Conservation (phyloP, 2,797 vertebrate genomes). For the Spizella passerina region DNA sequence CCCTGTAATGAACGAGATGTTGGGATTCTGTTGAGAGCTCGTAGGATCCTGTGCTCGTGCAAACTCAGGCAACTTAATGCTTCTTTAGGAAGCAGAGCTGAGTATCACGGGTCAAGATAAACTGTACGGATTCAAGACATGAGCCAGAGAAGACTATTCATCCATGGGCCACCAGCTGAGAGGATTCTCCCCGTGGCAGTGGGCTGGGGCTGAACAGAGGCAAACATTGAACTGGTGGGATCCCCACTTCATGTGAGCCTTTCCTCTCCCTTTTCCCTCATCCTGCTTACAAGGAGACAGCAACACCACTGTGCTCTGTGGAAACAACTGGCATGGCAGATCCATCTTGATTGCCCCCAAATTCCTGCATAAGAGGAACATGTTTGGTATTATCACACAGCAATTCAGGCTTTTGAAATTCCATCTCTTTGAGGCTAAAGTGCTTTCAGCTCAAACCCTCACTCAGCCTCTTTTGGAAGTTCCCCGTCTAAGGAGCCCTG, state of each 20-base stretch:
- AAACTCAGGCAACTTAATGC: accelerated
- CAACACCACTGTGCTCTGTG: accelerated
- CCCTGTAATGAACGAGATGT: neutral
- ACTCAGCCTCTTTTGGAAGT: neutral
- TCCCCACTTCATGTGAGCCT: accelerated
- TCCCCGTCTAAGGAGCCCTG: neutral
- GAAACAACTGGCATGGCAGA: neutral
- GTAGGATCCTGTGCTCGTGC: neutral
- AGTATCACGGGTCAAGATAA: neutral
- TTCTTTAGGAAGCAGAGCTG: neutral
- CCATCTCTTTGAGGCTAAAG: neutral
- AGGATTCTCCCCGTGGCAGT: neutral
- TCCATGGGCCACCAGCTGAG: neutral
- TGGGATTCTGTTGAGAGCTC: neutral
- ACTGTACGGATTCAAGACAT: neutral
- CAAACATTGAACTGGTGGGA: accelerated
- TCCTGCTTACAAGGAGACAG: neutral
- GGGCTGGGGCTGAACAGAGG: neutral
- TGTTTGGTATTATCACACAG: neutral
- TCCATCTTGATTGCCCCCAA: neutral
- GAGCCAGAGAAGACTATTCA: neutral
- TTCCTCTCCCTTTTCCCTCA: neutral
- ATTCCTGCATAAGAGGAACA: neutral
- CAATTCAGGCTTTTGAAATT: neutral
- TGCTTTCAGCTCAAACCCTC: neutral